Evolutionary conservation across 2,888 invertebrate species (phyloP).

Genomic region (Machimus rusticus): DNA sequence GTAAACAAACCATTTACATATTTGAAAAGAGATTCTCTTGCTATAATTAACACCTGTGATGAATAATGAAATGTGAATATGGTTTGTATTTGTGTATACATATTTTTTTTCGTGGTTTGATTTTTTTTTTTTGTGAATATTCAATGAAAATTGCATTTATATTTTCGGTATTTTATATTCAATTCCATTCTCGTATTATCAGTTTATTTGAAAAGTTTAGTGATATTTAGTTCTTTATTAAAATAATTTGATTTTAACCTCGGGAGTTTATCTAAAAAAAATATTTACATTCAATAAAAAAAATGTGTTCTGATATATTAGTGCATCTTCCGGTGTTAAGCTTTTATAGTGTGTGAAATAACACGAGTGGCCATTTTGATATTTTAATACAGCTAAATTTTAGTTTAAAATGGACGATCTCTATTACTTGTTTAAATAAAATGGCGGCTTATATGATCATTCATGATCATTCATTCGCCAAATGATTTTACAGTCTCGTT

Average conservation of each 20-base stretch:
- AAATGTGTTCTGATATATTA: too few relatives aligned
- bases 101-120: not conserved
- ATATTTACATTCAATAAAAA: too few relatives aligned
- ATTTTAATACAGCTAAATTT: not conserved
- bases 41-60: not conserved
- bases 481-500: not conserved
- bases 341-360: not conserved
- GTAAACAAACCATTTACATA: not conserved
- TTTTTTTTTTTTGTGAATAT: not conserved
- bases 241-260: too few relatives aligned
- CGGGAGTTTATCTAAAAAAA: too few relatives aligned
- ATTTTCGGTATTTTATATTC: not conserved
- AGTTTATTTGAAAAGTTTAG: too few relatives aligned
- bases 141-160: not conserved
- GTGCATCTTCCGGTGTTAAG: not conserved
- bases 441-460: not conserved
- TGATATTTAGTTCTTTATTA: too few relatives aligned
- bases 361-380: not conserved
- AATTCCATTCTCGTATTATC: too few relatives aligned
- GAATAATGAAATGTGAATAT: not conserved
- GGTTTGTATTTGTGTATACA: not conserved
- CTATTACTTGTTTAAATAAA: not conserved
- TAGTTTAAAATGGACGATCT: not conserved
- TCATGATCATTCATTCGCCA: not conserved
- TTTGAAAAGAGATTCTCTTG: not conserved